Evolutionary conservation across 2,113 vertebrate genomes (phyloP), one percentile per base, ranked within the genome.

Genomic region (Elaphurus davidianus): DNA sequence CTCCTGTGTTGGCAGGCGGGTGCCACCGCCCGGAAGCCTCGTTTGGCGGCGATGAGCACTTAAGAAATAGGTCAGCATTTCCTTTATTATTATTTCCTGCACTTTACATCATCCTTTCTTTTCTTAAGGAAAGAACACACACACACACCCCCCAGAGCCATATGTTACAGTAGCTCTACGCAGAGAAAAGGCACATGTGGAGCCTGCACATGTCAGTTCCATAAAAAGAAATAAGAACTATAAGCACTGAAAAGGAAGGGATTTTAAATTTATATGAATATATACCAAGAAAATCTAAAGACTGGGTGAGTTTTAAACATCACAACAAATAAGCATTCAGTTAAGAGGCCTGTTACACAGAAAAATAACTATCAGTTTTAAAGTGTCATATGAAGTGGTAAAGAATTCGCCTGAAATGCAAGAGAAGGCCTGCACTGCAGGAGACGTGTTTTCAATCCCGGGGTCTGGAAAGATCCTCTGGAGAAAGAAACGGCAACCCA

Each of bases 31-130:
- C 5, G n/a, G 67, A 71, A 71, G 67, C 19, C 67, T 9, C 5
- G 28, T 57, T 62, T 54, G 17, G 90, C 12, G 2, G 71, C 57
- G 90, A 93, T 74, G 52, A 79, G n/a, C 71, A 71, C 81, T 90
- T 90, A 71, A 89, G 19, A 64, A 93, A 60, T 8, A 71, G 45
- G n/a, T 36, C 94, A 82, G 36, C 9, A 25, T 81, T 93, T 82
- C 90, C 71, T 95, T 86, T 90, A 95, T 93, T 30, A 60, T 40
- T 90, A 82, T 82, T 95, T 86, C 90, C 91, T 97, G 59, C 36
- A 74, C 59, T 90, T 74, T 71, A 50, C n/a, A 81, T 86, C 85
- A 71, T 50, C 67, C 84, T 78, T 59, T 79, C 90, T 78, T 45
- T 64, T 95, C 79, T 87, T 57, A 64, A 7, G 71, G 45, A 79